phyloP scores from a whole-genome alignment of 2,888 invertebrate species.

The Anagyrus pseudococci region DNA sequence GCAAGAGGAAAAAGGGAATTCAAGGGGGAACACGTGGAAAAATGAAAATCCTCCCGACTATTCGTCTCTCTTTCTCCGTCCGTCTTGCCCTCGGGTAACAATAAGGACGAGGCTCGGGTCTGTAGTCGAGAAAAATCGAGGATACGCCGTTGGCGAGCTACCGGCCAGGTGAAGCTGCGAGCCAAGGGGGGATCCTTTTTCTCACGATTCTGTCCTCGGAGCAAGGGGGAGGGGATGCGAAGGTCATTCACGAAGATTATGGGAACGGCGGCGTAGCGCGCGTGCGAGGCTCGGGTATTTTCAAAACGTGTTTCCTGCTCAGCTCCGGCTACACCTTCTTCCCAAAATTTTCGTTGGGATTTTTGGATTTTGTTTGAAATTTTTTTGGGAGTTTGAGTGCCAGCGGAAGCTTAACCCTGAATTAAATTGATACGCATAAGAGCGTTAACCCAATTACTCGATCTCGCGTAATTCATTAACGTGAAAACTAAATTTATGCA shows the following conservation, averaged over 20 bases:
- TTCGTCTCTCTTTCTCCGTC: no score
- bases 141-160: not conserved
- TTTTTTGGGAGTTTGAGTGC: not conserved
- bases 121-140: not conserved
- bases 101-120: no score
- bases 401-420: not conserved
- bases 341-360: no score
- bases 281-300: no score
- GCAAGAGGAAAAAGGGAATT: no score
- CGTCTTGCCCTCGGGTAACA: no score
- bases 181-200: not conserved
- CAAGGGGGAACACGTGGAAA: no score
- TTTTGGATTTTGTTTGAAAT: not conserved
- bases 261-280: no score
- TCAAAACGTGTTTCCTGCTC: no score
- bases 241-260: not conserved
- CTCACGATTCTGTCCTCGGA: not conserved
- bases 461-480: not conserved
- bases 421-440: not conserved
- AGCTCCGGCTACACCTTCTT: no score
- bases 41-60: no score
- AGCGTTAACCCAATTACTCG: not conserved
- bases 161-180: not conserved
- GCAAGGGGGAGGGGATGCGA: not conserved
- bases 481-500: not conserved